Conservation (phyloP, 2,888 invertebrate genomes). For the Linyphia triangularis region DNA sequence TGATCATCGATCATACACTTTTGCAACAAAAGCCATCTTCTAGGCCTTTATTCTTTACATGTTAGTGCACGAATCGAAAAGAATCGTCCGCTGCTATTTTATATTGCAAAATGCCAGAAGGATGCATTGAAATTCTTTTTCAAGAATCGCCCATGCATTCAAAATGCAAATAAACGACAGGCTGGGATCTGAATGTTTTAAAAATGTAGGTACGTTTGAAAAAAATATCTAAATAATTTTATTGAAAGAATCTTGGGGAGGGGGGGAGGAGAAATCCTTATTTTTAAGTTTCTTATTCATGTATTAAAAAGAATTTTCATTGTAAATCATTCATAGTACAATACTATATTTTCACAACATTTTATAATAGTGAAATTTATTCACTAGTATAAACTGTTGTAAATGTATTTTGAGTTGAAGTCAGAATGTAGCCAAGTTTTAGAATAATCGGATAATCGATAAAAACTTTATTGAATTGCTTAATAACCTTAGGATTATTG, state of each 20-base stretch:
- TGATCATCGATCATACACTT: conserved; percentile 35
- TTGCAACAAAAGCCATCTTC: conserved; percentile 28
- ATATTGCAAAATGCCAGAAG: not conserved
- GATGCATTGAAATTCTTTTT: not conserved
- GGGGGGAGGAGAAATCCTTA: not conserved
- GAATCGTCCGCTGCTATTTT: not conserved
- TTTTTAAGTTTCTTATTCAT: not conserved
- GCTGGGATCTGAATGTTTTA: not conserved
- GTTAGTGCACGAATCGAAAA: not conserved
- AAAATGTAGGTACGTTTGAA: not conserved
- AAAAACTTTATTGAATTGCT: too few relatives aligned
- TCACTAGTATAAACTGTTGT: too few relatives aligned
- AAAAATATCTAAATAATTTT: not conserved
- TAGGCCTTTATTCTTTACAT: not conserved
- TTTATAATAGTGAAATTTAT: too few relatives aligned
- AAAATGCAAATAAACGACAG: conserved; percentile 11
- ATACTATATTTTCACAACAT: not conserved
- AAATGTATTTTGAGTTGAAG: too few relatives aligned
- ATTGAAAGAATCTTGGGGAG: too few relatives aligned
- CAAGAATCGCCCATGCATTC: conserved; percentile 7
- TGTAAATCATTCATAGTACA: not conserved
- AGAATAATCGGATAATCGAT: too few relatives aligned
- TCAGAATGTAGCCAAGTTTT: too few relatives aligned
- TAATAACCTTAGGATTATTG: too few relatives aligned
- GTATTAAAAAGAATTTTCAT: not conserved